These are phyloP conservation scores for Hoplias malabaricus DNA, from an alignment of 2,113 vertebrate genomes.

Conservation along the genomic window DNA sequence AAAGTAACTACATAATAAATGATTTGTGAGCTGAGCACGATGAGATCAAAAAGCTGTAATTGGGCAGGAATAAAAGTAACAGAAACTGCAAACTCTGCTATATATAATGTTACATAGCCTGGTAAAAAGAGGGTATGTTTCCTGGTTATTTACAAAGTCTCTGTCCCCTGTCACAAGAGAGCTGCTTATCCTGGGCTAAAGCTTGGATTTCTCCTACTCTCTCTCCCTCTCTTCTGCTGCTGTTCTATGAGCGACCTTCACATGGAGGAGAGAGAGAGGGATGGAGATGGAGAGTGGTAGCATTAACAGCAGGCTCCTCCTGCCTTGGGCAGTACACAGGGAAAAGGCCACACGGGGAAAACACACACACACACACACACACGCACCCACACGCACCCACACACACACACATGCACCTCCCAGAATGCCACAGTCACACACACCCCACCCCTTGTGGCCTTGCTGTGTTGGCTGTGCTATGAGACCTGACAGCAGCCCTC, in stretches of 20 bases:
- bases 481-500: constrained; percentile 77
- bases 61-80: neutral
- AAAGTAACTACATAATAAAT: neutral
- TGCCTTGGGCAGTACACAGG: constrained; percentile 65
- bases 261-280: constrained; percentile 23
- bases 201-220: constrained; percentile 39
- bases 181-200: neutral
- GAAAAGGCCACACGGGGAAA: constrained; percentile 73
- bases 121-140: neutral
- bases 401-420: constrained; percentile 66
- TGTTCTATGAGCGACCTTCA: constrained; percentile 73
- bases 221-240: constrained; percentile 45
- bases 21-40: neutral
- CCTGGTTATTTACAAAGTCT: neutral
- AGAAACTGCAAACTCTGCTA: neutral
- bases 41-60: neutral
- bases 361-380: constrained; percentile 64
- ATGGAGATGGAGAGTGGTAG: constrained; percentile 16
- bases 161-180: neutral
- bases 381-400: constrained; percentile 60
- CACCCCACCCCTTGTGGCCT: constrained; percentile 69
- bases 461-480: constrained; percentile 68
- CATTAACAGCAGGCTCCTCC: constrained; percentile 46
- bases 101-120: neutral
- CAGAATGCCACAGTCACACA: constrained; percentile 75